Percentiles rank a stretch among this genome's conserved stretches.
These are phyloP conservation scores for Coenobita brevimanus DNA, from an alignment of 1,140 invertebrate genomes.

Conservation along the genomic window DNA sequence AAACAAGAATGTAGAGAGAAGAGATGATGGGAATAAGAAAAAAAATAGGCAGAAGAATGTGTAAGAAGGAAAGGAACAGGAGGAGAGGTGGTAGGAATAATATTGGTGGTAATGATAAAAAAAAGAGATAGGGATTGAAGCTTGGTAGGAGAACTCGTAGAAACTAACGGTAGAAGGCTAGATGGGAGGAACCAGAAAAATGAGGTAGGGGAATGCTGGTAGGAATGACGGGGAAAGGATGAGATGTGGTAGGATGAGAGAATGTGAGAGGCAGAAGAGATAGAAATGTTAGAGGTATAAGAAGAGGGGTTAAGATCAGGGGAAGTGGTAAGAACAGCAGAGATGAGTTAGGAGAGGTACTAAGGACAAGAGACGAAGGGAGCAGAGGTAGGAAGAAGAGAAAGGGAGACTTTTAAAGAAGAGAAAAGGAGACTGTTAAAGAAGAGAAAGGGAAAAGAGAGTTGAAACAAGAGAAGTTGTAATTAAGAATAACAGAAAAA, in stretches of 20 bases:
- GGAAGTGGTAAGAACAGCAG: neutral
- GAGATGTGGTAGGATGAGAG: no score
- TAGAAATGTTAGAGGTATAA: no score
- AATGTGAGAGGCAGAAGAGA: no score
- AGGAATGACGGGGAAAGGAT: no score
- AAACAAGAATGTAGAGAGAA: neutral
- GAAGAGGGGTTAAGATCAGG: no score
- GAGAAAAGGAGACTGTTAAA: neutral
- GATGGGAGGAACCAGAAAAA: no score
- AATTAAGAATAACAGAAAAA: neutral
- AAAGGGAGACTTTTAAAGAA: no score
- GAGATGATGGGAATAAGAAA: neutral
- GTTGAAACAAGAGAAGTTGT: neutral
- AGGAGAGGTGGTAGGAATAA: no score
- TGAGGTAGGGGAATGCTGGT: no score
- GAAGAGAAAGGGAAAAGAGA: slow-evolving; percentile 3
- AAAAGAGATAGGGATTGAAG: neutral
- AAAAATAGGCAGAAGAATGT: neutral
- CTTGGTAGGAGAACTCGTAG: no score
- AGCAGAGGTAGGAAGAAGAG: neutral
- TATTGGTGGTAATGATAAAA: neutral
- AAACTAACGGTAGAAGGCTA: no score
- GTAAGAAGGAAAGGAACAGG: neutral
- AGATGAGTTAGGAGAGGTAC: neutral
- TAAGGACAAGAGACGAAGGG: neutral